These are phyloP conservation scores for Frankliniella intonsa DNA, from an alignment of 2,888 invertebrate genomes.

Conservation along the genomic window DNA sequence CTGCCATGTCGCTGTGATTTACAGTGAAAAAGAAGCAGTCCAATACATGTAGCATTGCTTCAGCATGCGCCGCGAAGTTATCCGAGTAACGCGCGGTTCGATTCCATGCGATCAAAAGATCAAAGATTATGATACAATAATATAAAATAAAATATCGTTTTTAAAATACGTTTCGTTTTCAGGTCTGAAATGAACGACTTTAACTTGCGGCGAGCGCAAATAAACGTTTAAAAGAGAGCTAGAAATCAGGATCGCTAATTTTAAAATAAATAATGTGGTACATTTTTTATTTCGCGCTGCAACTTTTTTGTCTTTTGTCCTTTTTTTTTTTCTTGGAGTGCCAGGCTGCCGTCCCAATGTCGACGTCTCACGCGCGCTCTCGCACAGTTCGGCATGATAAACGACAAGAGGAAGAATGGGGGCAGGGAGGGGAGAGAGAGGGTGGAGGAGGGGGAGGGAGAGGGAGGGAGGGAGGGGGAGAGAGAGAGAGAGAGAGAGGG, in stretches of 20 bases:
- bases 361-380: slow-evolving; percentile 8
- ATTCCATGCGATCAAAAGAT: slow-evolving; percentile 3
- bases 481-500: neutral
- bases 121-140: too few species aligned
- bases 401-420: neutral
- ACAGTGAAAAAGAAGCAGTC: neutral
- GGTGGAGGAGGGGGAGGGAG: neutral
- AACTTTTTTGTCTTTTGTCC: neutral
- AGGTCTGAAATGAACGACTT: too few species aligned
- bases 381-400: slow-evolving; percentile 18
- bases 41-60: neutral
- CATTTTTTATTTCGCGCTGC: neutral
- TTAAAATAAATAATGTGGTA: too few species aligned
- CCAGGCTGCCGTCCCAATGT: neutral
- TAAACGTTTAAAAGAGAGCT: too few species aligned
- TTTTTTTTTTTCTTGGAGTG: neutral
- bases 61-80: neutral
- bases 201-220: too few species aligned
- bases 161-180: too few species aligned
- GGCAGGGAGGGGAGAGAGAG: neutral
- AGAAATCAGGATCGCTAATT: too few species aligned
- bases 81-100: neutral
- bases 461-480: neutral
- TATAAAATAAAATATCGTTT: too few species aligned
- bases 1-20: neutral